A percentile compares a stretch with the other conserved stretches of the same genome.
These are phyloP conservation scores for Phasia obesa DNA, from an alignment of 2,888 invertebrate genomes.

Conservation along the genomic window DNA sequence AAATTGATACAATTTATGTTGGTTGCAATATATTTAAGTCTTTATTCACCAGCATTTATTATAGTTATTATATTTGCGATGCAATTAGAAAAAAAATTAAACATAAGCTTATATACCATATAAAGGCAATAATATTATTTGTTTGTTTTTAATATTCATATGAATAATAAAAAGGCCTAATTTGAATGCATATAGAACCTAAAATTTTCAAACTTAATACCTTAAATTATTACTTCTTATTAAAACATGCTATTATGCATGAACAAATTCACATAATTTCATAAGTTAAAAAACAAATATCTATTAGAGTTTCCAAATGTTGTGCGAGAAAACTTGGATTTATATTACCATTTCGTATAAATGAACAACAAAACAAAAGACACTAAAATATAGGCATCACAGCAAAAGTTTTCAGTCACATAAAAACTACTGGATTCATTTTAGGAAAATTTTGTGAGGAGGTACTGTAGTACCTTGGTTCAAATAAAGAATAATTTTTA, in stretches of 20 bases:
- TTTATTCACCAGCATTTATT: too few relatives aligned
- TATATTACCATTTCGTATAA: too few relatives aligned
- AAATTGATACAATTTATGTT: too few relatives aligned
- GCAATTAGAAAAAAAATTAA: background rate
- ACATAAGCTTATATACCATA: background rate
- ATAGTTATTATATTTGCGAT: too few relatives aligned
- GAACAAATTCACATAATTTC: background rate
- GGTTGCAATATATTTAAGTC: too few relatives aligned
- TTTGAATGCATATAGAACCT: background rate
- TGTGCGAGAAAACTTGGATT: background rate
- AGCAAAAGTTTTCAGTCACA: too few relatives aligned
- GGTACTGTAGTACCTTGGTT: too few relatives aligned
- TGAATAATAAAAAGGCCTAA: conserved; percentile 2
- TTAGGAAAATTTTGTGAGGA: too few relatives aligned
- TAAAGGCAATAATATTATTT: conserved; percentile 5
- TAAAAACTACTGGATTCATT: too few relatives aligned
- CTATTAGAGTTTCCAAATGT: background rate
- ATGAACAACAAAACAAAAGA: too few relatives aligned
- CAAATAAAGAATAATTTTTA: too few relatives aligned
- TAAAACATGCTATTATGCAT: conserved; percentile 1
- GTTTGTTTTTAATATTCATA: conserved; percentile 20
- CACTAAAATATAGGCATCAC: too few relatives aligned
- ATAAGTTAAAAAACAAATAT: background rate
- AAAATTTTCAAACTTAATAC: conserved; percentile 17
- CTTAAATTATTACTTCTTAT: conserved; percentile 2